These are phyloP conservation scores for Coryphaenoides rupestris DNA, from an alignment of 2,113 vertebrate species.

Conservation along the genomic window DNA sequence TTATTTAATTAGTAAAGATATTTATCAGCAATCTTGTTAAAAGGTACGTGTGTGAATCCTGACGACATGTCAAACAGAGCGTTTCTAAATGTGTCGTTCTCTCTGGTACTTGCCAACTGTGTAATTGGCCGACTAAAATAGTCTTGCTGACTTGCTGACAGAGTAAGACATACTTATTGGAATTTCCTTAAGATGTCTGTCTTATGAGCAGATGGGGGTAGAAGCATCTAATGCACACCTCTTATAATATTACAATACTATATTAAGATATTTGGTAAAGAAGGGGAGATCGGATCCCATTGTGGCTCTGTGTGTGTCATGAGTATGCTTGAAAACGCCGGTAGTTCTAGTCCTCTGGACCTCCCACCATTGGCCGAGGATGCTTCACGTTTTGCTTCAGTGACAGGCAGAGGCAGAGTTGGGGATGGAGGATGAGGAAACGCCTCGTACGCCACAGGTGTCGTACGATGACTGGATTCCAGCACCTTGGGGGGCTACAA, in stretches of 20 bases:
- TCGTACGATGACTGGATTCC: slow-evolving; percentile 47
- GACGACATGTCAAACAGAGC: neutral
- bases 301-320: neutral
- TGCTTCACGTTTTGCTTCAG: slow-evolving; percentile 14
- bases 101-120: slow-evolving; percentile 36
- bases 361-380: slow-evolving; percentile 10
- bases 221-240: neutral
- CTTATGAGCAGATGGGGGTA: slow-evolving; percentile 13
- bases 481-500: slow-evolving; percentile 41
- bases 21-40: no score
- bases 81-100: slow-evolving; percentile 19
- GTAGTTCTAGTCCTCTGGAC: slow-evolving; percentile 13
- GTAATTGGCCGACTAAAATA: slow-evolving; percentile 49
- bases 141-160: slow-evolving; percentile 38
- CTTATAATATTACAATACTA: neutral
- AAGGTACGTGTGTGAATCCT: neutral
- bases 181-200: slow-evolving; percentile 29
- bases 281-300: neutral
- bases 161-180: slow-evolving; percentile 21
- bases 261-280: neutral
- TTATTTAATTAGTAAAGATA: no score
- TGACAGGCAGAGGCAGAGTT: slow-evolving; percentile 23
- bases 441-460: slow-evolving; percentile 36
- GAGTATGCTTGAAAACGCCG: slow-evolving; percentile 5
- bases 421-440: slow-evolving; percentile 54